These are phyloP conservation scores for Bufo gargarizans DNA, from an alignment of 2,113 vertebrate species.

Conservation along the genomic window DNA sequence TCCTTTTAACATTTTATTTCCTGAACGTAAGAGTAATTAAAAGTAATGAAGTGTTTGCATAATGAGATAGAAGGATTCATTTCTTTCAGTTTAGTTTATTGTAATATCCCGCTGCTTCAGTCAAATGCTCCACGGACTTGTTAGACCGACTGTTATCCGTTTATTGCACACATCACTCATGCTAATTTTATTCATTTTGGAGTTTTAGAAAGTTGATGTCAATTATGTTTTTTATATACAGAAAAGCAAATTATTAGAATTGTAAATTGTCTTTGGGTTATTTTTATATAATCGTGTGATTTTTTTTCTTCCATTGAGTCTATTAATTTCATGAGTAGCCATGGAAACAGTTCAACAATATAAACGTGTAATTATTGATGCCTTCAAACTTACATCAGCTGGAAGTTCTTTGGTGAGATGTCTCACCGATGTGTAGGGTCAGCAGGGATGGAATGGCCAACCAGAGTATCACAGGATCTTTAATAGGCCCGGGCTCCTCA, in stretches of 20 bases:
- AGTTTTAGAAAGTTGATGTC: slow-evolving; percentile 34
- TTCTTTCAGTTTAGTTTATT: slow-evolving; percentile 34
- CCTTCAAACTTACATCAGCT: not conserved
- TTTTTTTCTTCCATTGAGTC: not conserved
- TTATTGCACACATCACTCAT: slow-evolving; percentile 33
- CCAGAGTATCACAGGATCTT: not conserved
- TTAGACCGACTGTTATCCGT: slow-evolving; percentile 33
- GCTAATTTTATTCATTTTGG: slow-evolving; percentile 28
- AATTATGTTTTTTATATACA: not conserved
- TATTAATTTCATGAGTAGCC: not conserved
- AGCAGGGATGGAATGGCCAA: not conserved
- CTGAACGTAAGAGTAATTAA: slow-evolving; percentile 29
- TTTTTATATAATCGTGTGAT: not conserved
- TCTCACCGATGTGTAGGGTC: not conserved
- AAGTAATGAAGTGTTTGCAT: slow-evolving; percentile 47
- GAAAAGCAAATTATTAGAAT: not conserved
- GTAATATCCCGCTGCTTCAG: slow-evolving; percentile 20
- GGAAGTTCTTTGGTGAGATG: not conserved
- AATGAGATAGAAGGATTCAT: slow-evolving; percentile 23
- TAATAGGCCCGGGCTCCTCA: not conserved
- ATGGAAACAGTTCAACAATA: not conserved
- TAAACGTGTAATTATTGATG: not conserved
- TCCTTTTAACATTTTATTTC: slow-evolving; percentile 10
- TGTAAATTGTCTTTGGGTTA: not conserved
- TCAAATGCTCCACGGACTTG: slow-evolving; percentile 27